Conservation (phyloP, 2,797 vertebrate species). For the Zalophus californianus region DNA sequence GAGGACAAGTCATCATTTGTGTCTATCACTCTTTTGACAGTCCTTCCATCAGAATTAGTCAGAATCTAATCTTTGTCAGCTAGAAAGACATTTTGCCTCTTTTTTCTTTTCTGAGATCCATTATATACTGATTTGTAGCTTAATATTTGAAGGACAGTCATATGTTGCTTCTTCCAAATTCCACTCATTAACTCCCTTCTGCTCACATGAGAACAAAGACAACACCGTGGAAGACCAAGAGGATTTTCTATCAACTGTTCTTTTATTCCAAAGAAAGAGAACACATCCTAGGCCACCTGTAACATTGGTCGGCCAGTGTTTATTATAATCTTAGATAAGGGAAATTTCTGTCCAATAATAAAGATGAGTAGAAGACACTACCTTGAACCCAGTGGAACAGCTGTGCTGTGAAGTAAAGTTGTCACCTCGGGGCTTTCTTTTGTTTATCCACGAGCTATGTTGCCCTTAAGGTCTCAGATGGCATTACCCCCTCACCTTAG, state of each 20-base stretch:
- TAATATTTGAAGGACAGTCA: background rate
- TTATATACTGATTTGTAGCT: background rate
- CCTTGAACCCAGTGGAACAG: background rate
- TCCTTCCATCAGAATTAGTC: background rate
- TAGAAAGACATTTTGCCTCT: background rate
- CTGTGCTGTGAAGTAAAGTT: background rate
- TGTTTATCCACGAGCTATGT: background rate
- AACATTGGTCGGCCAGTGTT: background rate
- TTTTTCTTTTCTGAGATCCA: background rate
- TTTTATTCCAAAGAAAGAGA: background rate
- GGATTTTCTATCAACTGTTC: background rate
- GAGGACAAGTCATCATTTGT: background rate
- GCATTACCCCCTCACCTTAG: background rate
- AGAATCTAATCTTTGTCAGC: background rate
- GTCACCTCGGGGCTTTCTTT: background rate
- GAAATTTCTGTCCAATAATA: background rate
- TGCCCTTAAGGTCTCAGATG: background rate
- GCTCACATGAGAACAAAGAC: background rate
- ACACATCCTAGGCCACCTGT: background rate
- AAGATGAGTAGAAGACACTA: background rate
- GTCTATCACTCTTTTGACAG: background rate
- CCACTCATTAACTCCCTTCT: background rate
- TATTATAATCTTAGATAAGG: background rate
- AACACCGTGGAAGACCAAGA: background rate
- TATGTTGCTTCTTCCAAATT: background rate